A percentile compares a stretch with the other conserved stretches of the same genome.
phyloP scores from a whole-genome alignment of 2,888 invertebrate genomes.

The Agonopterix subpropinquella region DNA sequence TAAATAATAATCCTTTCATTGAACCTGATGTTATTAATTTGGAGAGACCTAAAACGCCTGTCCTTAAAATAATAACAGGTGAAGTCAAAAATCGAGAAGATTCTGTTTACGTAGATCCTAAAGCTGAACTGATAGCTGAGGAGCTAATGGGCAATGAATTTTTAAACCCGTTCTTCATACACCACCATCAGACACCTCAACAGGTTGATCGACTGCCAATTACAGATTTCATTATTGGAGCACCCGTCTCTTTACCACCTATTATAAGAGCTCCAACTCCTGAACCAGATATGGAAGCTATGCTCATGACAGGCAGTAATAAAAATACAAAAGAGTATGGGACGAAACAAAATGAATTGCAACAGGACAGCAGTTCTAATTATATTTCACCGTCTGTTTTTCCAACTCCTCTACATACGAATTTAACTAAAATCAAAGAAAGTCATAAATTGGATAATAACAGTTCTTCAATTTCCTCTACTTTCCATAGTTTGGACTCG shows the following conservation, averaged over 20 bases:
- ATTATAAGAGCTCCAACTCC: slow-evolving; percentile 46
- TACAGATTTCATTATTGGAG: slow-evolving; percentile 69
- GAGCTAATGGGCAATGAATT: slow-evolving; percentile 46
- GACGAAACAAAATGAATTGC: slow-evolving; percentile 7
- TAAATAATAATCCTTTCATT: slow-evolving; percentile 41
- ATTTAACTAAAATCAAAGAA: slow-evolving; percentile 8
- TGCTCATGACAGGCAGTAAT: slow-evolving; percentile 25
- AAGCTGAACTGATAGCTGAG: slow-evolving; percentile 25
- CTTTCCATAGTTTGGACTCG: slow-evolving; percentile 50
- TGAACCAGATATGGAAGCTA: slow-evolving; percentile 42
- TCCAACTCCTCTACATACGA: slow-evolving; percentile 28
- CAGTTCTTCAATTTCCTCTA: slow-evolving; percentile 21
- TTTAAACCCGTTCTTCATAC: slow-evolving; percentile 54
- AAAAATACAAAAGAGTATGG: slow-evolving; percentile 7
- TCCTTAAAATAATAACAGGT: slow-evolving; percentile 57
- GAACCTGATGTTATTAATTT: slow-evolving; percentile 26
- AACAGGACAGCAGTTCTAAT: slow-evolving; percentile 8
- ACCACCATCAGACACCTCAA: slow-evolving; percentile 26
- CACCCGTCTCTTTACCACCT: slow-evolving; percentile 66
- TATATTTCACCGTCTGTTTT: slow-evolving; percentile 22
- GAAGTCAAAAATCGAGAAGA: slow-evolving; percentile 38
- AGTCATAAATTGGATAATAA: not conserved
- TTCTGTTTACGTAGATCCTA: slow-evolving; percentile 37
- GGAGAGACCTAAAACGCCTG: slow-evolving; percentile 56
- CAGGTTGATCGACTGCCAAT: slow-evolving; percentile 29